Base-by-base conservation (phyloP, 2,888 invertebrate species). In the Hirtodrosophila histrioides region DNA sequence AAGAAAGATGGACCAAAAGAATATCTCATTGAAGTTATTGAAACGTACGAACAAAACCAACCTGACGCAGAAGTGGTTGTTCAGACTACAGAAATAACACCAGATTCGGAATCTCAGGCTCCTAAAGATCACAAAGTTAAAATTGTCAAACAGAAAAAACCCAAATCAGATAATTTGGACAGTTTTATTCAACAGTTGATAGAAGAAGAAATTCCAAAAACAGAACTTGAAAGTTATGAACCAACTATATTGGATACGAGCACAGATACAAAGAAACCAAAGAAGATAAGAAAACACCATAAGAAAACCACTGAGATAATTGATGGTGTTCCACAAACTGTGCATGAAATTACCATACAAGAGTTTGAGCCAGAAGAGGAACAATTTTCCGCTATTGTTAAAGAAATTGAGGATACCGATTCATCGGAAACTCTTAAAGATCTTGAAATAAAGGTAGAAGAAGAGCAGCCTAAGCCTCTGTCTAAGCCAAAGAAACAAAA, bases 1-100 rank as follows among this genome's bases (percentile, higher is more conserved):
- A 92, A 92, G 70, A 90, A 89, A 39, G 88, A 90, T 63, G 91
- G 92, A 8, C 88, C 88, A 68, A 92, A 92, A 65, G 91, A 92
- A 78, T 92, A 92, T 74, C 63, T 91, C 0, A 90, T 91, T 9
- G 90, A 92, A 86, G 91, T 92, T 17, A 69, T 90, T 1, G 92
- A 92, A 27, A 90, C 92, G 2, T 89, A 90, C 62, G 91, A 92
- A 60, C 91, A 92, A 61, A 91, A 90, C 9, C 88, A 92, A 39
- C 88, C 89, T 0, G 90, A 92, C 86, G 91, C 92, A 0, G 89
- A 92, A 45, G 86, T 92, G 0, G 88, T 91, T 4, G 90, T 93
- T 31, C 90, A 91, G 37, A 91, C 91, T 51, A 89, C 90, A 1
- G 92, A 93, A 86, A 77, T 77, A 82, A 87, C 37, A 61, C 87